Conservation (phyloP, 2,113 vertebrate species). For the Cairina moschata region DNA sequence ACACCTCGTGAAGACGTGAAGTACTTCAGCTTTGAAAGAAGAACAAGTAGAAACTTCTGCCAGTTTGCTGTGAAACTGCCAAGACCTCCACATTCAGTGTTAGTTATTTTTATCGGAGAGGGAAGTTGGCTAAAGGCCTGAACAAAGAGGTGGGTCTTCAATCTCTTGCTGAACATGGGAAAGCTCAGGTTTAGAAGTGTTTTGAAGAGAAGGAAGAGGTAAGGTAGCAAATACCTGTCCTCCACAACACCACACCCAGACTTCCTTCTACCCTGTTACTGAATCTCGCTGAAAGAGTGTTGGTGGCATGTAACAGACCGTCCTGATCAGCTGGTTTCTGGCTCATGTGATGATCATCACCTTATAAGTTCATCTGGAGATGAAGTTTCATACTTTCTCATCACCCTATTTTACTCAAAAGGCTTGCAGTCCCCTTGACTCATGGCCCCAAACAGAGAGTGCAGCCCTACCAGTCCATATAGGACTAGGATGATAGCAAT, state of each 20-base stretch:
- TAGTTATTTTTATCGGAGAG: conserved; percentile 18
- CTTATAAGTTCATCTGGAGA: background rate
- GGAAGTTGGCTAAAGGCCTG: conserved; percentile 25
- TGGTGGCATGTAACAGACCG: background rate
- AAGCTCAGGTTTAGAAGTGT: conserved; percentile 2
- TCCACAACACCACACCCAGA: conserved; percentile 2
- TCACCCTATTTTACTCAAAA: background rate
- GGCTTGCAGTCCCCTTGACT: background rate
- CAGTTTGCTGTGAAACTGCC: background rate
- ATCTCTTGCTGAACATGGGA: background rate
- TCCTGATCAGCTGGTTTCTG: background rate
- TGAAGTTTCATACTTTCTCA: background rate
- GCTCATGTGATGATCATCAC: background rate
- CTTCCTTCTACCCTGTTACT: background rate
- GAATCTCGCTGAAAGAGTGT: background rate
- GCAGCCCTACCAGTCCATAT: background rate
- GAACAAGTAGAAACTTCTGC: background rate
- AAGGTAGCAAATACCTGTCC: conserved; percentile 29
- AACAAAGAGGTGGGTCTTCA: conserved; percentile 11
- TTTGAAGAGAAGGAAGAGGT: background rate
- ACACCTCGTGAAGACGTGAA: background rate
- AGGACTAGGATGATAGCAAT: background rate
- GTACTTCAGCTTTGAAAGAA: background rate
- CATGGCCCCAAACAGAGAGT: background rate
- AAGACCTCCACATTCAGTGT: background rate